Percentiles rank a stretch among this genome's conserved stretches.
Evolutionary conservation across 2,888 invertebrate species (phyloP).

Genomic region (Nymphalis polychloros): DNA sequence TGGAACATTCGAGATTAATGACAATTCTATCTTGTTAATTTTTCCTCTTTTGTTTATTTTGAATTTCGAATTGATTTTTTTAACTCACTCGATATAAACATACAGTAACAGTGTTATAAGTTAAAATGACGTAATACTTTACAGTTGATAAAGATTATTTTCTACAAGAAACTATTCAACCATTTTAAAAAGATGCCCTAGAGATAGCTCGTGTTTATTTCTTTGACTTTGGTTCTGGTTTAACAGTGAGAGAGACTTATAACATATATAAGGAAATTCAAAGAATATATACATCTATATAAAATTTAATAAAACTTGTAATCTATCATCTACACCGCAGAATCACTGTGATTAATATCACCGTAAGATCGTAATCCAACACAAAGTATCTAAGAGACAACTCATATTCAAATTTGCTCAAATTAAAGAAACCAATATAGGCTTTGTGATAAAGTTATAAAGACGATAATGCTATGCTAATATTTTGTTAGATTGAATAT

Average conservation of each 20-base stretch:
- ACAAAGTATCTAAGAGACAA: background rate
- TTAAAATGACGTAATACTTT: no score
- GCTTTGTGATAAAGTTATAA: background rate
- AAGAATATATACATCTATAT: background rate
- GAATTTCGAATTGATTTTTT: background rate
- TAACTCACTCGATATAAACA: no score
- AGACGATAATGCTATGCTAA: background rate
- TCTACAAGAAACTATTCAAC: no score
- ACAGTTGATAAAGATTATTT: no score
- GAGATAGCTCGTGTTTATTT: no score
- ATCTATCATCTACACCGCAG: background rate
- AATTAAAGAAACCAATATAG: background rate
- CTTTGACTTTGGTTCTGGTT: no score
- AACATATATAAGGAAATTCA: no score
- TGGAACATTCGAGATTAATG: constrained; percentile 32
- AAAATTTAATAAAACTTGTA: constrained; percentile 8
- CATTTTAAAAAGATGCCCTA: no score
- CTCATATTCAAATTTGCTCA: background rate
- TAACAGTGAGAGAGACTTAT: no score
- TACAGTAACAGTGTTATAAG: no score
- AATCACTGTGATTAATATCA: background rate
- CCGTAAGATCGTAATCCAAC: background rate
- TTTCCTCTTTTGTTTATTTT: background rate
- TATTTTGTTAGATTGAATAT: background rate
- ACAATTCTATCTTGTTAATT: constrained; percentile 11